Evolutionary conservation across 2,888 invertebrate genomes (phyloP).

Genomic region (Drosophila kanekoi): DNA sequence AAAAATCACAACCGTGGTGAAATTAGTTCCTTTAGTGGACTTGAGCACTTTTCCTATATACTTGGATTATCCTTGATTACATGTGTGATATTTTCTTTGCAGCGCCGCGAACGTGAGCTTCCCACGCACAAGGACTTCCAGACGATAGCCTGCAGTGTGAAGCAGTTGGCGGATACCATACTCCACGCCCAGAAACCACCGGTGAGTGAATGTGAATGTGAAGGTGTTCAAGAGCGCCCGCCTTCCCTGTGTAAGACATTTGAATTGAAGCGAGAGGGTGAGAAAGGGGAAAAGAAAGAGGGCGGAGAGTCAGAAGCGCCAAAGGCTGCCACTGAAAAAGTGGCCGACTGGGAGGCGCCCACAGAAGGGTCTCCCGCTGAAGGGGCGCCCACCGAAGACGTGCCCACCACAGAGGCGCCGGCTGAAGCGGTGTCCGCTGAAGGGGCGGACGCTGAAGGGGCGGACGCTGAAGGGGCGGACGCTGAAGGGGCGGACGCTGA

Average conservation of each 20-base stretch:
- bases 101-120: slow-evolving; percentile 75
- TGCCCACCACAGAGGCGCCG: not conserved
- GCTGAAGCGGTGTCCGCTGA: not conserved
- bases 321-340: not conserved
- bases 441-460: not conserved
- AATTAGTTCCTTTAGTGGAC: too few relatives aligned
- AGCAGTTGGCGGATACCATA: slow-evolving; percentile 81
- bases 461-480: not conserved
- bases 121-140: slow-evolving; percentile 83
- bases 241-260: slow-evolving; percentile 1
- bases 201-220: slow-evolving; percentile 54
- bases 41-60: too few relatives aligned
- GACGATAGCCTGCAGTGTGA: slow-evolving; percentile 82
- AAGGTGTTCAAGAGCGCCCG: slow-evolving; percentile 1
- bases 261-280: not conserved
- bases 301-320: not conserved
- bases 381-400: not conserved
- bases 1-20: too few relatives aligned
- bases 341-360: not conserved
- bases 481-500: not conserved
- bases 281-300: not conserved
- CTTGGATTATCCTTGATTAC: too few relatives aligned
- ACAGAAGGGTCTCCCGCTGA: not conserved
- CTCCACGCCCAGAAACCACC: slow-evolving; percentile 64
- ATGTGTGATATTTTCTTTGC: not conserved